phyloP scores from a whole-genome alignment of 2,113 vertebrate species.

The Climacteris rufus region DNA sequence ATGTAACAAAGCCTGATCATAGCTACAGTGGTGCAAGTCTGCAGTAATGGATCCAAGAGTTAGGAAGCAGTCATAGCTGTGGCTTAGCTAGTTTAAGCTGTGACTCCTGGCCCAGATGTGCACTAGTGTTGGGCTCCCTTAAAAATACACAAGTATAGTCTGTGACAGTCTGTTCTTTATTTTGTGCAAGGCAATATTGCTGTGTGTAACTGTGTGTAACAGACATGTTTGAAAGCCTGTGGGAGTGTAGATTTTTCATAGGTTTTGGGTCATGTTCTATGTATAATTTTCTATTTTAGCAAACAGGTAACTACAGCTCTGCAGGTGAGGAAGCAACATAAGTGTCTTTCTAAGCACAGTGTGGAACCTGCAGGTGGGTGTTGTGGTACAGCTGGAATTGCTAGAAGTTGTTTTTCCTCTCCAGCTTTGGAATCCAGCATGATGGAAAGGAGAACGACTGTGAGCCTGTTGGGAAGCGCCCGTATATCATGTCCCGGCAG shows the following conservation, averaged over 20 bases:
- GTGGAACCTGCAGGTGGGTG: not conserved
- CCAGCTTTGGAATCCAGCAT: conserved; percentile 94
- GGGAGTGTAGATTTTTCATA: not conserved
- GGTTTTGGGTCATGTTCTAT: not conserved
- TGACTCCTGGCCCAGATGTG: not conserved
- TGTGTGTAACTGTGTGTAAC: not conserved
- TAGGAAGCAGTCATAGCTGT: not conserved
- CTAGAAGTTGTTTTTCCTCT: not conserved
- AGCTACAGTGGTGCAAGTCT: not conserved
- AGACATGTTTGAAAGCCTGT: not conserved
- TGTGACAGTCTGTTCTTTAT: not conserved
- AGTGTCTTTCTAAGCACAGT: not conserved
- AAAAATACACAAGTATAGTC: not conserved
- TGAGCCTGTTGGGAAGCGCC: conserved; percentile 81
- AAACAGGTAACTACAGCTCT: not conserved
- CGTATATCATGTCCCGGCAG: conserved; percentile 95
- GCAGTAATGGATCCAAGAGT: not conserved
- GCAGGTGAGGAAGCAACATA: not conserved
- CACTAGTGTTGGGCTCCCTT: not conserved
- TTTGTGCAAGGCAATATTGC: not conserved
- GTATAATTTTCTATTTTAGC: not conserved
- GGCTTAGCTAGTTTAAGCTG: not conserved
- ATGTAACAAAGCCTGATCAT: not conserved
- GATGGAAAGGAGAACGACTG: conserved; percentile 97
- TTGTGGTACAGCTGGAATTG: not conserved